A percentile compares a stretch with the other conserved stretches of the same genome.
These are phyloP conservation scores for Hydractinia symbiolongicarpus DNA, from an alignment of 30 jellyfish, hydroid and myxozoan genomes.

Conservation along the genomic window DNA sequence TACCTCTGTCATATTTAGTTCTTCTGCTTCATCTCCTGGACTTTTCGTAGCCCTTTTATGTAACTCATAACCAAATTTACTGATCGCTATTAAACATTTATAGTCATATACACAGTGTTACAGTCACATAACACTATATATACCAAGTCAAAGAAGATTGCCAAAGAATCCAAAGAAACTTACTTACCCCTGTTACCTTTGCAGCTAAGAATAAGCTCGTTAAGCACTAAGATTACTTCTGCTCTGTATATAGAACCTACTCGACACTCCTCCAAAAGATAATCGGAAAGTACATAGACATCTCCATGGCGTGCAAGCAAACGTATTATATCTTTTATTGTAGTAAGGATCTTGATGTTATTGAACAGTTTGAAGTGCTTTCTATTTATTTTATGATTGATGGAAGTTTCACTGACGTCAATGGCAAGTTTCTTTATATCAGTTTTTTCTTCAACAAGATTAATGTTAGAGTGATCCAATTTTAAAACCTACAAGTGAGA, in stretches of 20 bases:
- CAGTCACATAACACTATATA: no score
- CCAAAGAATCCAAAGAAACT: background rate
- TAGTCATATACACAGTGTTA: no score
- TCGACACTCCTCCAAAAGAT: slow-evolving; percentile 50
- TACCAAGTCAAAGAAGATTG: no score
- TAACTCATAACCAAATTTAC: no score
- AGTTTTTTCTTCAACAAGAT: slow-evolving; percentile 52
- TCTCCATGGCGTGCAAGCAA: slow-evolving; percentile 55
- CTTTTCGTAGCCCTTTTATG: no score
- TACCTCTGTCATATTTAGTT: no score
- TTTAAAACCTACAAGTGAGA: slow-evolving; percentile 47
- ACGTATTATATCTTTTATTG: slow-evolving; percentile 38
- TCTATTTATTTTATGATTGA: background rate
- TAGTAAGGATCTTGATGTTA: slow-evolving; percentile 26
- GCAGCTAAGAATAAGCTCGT: slow-evolving; percentile 40
- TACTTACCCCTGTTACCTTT: slow-evolving; percentile 10
- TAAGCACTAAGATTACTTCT: slow-evolving; percentile 52
- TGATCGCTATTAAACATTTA: no score
- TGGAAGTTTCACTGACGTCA: background rate
- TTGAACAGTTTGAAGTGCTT: slow-evolving; percentile 52
- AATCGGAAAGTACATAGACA: slow-evolving; percentile 49
- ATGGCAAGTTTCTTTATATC: background rate
- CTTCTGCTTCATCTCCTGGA: no score
- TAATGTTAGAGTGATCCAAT: slow-evolving; percentile 49
- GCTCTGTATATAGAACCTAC: slow-evolving; percentile 44